phyloP scores from a whole-genome alignment of 2,113 vertebrate species.

The Elephas maximus region DNA sequence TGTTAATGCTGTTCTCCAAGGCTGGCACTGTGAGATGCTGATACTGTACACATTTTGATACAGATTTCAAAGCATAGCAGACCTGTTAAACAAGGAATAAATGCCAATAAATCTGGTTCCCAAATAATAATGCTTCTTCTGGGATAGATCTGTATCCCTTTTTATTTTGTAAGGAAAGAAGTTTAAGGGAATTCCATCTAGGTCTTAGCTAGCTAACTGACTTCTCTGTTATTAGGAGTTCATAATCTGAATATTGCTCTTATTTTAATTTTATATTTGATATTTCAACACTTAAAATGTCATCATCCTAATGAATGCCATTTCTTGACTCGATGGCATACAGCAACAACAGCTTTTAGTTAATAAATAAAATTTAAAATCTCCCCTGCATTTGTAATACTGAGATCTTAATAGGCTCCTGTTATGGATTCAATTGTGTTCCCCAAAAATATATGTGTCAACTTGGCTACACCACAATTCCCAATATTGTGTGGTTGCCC shows the following conservation, averaged over 20 bases:
- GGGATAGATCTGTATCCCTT: neutral
- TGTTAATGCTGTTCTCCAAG: conserved; percentile 34
- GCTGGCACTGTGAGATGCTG: neutral
- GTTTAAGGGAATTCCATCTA: conserved; percentile 12
- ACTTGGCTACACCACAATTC: too few relatives aligned
- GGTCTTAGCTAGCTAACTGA: neutral
- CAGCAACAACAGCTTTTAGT: neutral
- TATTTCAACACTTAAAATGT: conserved; percentile 41
- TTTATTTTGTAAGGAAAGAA: conserved; percentile 42
- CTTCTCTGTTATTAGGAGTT: neutral
- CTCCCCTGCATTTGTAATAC: neutral
- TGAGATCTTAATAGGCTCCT: neutral
- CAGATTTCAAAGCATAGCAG: conserved; percentile 1
- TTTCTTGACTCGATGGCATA: neutral
- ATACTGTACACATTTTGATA: neutral
- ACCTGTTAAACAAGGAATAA: neutral
- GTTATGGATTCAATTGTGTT: too few relatives aligned
- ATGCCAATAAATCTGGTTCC: conserved; percentile 45
- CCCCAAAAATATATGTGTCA: too few relatives aligned
- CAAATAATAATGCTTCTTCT: conserved; percentile 28
- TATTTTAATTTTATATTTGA: conserved; percentile 54
- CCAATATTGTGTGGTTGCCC: too few relatives aligned
- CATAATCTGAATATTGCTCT: neutral
- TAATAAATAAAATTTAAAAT: conserved; percentile 62
- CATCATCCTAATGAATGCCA: conserved; percentile 25